Evolutionary conservation across 2,888 invertebrate species (phyloP).

Genomic region (Nephrotoma appendiculata): DNA sequence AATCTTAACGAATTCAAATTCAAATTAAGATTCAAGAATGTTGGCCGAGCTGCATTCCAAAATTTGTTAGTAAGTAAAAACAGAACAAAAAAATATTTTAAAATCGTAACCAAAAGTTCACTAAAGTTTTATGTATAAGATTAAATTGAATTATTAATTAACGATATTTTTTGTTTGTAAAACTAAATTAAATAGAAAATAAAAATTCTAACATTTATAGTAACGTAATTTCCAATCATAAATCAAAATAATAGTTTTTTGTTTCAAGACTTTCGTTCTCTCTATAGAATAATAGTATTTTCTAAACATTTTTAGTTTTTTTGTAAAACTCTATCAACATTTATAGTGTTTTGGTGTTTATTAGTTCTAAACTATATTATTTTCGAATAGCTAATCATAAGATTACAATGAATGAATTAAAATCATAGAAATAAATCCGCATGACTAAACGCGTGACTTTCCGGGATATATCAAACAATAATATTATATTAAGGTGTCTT

Average conservation of each 20-base stretch:
- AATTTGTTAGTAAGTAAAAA: slow-evolving; percentile 1
- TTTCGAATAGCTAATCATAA: not conserved
- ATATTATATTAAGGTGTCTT: not conserved
- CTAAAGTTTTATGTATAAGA: not conserved
- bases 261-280: not conserved
- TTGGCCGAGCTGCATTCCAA: slow-evolving; percentile 75
- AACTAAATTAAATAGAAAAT: not conserved
- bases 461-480: not conserved
- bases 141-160: not conserved
- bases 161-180: not conserved
- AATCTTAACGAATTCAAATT: slow-evolving; percentile 83
- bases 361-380: not conserved
- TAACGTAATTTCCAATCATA: not conserved
- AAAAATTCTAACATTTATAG: not conserved
- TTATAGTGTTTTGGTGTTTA: not conserved
- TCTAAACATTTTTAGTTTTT: not conserved
- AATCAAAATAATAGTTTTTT: not conserved
- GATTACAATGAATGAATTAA: not conserved
- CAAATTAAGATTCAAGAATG: slow-evolving; percentile 94
- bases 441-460: not conserved
- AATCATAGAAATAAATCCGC: not conserved
- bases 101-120: not conserved
- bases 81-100: not conserved
- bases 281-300: not conserved
- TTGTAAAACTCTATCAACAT: not conserved